Evolutionary conservation across 2,888 invertebrate genomes (phyloP).

Genomic region (Melinaea marsaeus): DNA sequence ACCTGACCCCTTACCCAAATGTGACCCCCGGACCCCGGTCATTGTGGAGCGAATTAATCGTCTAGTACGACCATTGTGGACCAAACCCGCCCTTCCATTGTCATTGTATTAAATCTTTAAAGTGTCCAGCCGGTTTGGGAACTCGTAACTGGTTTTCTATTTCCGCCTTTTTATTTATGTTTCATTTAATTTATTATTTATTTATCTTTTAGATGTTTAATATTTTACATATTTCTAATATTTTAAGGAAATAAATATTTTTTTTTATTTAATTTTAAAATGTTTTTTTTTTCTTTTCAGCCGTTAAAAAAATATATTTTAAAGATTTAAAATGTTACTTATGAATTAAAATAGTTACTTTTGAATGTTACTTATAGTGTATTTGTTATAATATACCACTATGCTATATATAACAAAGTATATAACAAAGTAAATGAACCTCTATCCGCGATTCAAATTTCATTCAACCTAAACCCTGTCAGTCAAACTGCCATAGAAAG

Average conservation of each 20-base stretch:
- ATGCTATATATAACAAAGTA: conserved; percentile 7
- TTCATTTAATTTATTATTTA: conserved; percentile 27
- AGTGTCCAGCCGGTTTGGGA: conserved; percentile 58
- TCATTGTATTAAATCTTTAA: conserved; percentile 70
- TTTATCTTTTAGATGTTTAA: conserved; percentile 21
- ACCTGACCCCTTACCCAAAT: conserved; percentile 75
- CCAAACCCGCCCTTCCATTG: conserved; percentile 67
- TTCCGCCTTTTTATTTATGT: conserved; percentile 22
- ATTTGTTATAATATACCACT: no score
- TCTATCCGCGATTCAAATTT: conserved; percentile 44
- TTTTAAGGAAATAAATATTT: no score
- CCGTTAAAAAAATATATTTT: no score
- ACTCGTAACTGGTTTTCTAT: conserved; percentile 33
- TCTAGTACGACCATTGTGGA: conserved; percentile 67
- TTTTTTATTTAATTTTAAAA: no score
- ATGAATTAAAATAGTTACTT: no score
- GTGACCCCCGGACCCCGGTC: conserved; percentile 69
- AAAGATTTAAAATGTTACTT: no score
- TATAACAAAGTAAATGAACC: conserved; percentile 38
- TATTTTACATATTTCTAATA: no score
- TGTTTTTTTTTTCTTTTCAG: no score
- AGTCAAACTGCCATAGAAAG: conserved; percentile 71
- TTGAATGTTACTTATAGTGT: no score
- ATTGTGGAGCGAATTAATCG: conserved; percentile 74
- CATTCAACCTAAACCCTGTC: conserved; percentile 52